These are phyloP conservation scores for Neolamprologus caudopunctatus DNA, from an alignment of 2,113 vertebrate genomes.

Conservation along the genomic window DNA sequence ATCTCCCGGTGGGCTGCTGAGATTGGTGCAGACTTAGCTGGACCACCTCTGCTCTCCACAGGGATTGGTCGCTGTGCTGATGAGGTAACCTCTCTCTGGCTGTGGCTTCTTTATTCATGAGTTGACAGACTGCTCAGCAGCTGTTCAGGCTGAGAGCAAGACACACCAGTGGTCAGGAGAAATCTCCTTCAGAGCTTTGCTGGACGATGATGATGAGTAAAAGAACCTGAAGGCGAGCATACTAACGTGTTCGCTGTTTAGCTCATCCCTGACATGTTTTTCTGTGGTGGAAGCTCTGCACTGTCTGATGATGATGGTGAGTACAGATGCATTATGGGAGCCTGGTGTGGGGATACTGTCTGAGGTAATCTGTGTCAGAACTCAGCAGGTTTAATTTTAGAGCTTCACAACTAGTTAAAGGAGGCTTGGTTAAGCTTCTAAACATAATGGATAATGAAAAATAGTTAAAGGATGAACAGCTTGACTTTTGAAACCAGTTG, in stretches of 20 bases:
- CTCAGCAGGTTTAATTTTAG: not conserved
- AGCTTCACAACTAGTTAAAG: not conserved
- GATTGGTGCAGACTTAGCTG: not conserved
- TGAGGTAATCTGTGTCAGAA: not conserved
- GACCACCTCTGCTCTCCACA: not conserved
- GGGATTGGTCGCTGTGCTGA: not conserved
- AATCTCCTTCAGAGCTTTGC: not conserved
- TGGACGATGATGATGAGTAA: not conserved
- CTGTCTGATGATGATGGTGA: constrained; percentile 10
- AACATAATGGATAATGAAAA: not conserved
- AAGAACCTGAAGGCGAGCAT: not conserved
- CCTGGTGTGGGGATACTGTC: not conserved
- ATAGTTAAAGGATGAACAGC: not conserved
- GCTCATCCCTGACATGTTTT: not conserved
- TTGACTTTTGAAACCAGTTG: not conserved
- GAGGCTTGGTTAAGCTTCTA: not conserved
- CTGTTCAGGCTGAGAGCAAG: not conserved
- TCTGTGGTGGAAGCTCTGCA: not conserved
- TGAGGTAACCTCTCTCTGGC: not conserved
- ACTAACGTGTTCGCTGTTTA: not conserved
- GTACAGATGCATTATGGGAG: constrained; percentile 7
- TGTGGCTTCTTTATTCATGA: constrained; percentile 15
- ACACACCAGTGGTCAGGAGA: not conserved
- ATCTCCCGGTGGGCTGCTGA: not conserved
- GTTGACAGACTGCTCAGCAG: not conserved